Evolutionary conservation across 2,113 vertebrate species (phyloP), one percentile per base, ranked within the genome.

Genomic region (Podiceps cristatus): DNA sequence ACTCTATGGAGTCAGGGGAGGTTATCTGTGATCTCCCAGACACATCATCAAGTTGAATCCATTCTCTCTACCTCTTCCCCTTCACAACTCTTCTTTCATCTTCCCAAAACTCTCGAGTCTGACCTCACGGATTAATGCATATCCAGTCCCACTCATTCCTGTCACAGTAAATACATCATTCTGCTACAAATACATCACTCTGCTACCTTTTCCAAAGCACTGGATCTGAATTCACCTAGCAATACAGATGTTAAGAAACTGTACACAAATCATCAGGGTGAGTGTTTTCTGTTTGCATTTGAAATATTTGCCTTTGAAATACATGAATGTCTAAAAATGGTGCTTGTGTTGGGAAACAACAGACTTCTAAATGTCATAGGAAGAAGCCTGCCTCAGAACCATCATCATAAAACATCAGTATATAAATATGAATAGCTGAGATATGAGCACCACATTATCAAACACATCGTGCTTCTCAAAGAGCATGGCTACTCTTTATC

Each of bases 231-330:
- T 53, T 66, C 49, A 71, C 29, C 56, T 50, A 64, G 31, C 28
- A 44, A 95, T 4, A 52, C 28, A 81, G 68, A 81, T 24, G 12
- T 81, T 71, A 28, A 44, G 50, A 88, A 85, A 23, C 23, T 47
- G 9, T 56, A 89, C 79, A 50, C n/a, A 50, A 73, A 66, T 73
- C 37, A 33, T 6, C 25, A 91, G 40, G n/a, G 33, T 64, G 13
- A 52, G 28, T 62, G 24, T 66, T 63, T 90, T 94, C 62, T 69
- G 7, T 37, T 58, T 45, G 16, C 22, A 81, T 77, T 64, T 71
- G 37, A 84, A 95, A 80, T 77, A 88, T 49, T 83, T 80, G 31
- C 50, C 35, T 63, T 71, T 86, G 63, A 95, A 86, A 89, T 84
- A 90, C 1, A 7, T 56, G 40, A 63, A 66, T 35, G 27, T 55